Evolutionary conservation across 2,113 vertebrate species (phyloP), one percentile per base, ranked within the genome.

Genomic region (Oryzias woworae): DNA sequence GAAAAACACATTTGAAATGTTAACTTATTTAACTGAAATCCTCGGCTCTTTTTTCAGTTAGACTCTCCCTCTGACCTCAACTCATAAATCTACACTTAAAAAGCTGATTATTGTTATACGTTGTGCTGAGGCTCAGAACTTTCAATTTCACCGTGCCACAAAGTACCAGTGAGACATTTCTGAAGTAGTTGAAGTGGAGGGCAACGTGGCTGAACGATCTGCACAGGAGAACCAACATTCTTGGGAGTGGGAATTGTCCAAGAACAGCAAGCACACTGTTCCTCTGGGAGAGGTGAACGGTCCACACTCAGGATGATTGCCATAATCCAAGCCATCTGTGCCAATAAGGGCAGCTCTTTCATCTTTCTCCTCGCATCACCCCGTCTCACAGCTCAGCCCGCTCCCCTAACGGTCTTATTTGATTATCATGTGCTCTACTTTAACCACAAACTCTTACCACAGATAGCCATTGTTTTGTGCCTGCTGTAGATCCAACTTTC

Each of bases 241-340:
- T 78, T 87, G 41, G 57, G 80, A 78, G 80, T 79, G 69, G 80
- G 75, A 83, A 84, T 75, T 79, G 80, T 85, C 89, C 88, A 88
- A 89, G 65, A 92, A 87, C 85, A 89, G 89, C 88, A 88, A 89
- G 83, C 83, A 74, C 60, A 65, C 54, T 24, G 59, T 71, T 89
- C 87, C 83, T 82, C 62, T 64, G 85, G 88, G 87, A 87, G 75
- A 75, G 82, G 22, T 77, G 66, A 69, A 83, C 85, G 77, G 77
- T 78, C 83, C 73, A 55, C 69, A 82, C 84, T 78, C 71, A 15
- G 58, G 68, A 90, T 89, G 78, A 85, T 86, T 84, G 89, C 85
- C 50, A 78, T 91, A 91, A 92, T 88, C 80, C 76, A 75, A 89
- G 86, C 88, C 90, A 92, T 88, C 82, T 92, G 92, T 90, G 87